Evolutionary conservation across 2,888 invertebrate genomes (phyloP).

Genomic region (Dryadula phaetusa): DNA sequence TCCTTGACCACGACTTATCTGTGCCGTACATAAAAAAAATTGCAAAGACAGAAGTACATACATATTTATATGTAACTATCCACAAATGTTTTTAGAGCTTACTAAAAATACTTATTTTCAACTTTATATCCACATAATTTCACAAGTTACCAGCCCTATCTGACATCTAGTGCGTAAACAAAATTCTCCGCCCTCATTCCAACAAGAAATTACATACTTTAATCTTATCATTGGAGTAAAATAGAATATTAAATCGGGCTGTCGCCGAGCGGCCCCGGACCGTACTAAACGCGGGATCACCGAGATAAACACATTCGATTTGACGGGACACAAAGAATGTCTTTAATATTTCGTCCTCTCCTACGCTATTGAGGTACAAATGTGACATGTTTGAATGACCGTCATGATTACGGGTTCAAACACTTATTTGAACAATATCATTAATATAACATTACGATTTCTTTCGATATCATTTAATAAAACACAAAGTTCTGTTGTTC

Average conservation of each 20-base stretch:
- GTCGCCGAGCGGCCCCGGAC: constrained; percentile 62
- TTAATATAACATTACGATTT: too few relatives aligned
- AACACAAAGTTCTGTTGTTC: too few relatives aligned
- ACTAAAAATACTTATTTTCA: too few relatives aligned
- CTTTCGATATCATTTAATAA: too few relatives aligned
- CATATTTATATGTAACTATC: too few relatives aligned
- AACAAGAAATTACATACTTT: constrained; percentile 84
- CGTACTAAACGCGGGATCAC: constrained; percentile 65
- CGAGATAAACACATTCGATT: constrained; percentile 67
- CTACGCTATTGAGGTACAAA: not conserved
- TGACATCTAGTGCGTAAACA: constrained; percentile 61
- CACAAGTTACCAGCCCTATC: constrained; percentile 60
- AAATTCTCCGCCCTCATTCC: constrained; percentile 67
- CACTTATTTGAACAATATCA: not conserved
- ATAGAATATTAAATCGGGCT: constrained; percentile 82
- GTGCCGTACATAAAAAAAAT: too few relatives aligned
- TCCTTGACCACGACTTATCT: too few relatives aligned
- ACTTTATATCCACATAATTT: not conserved
- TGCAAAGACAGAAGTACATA: too few relatives aligned
- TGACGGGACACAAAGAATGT: constrained; percentile 59
- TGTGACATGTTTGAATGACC: not conserved
- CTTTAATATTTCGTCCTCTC: constrained; percentile 48
- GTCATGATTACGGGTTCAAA: not conserved
- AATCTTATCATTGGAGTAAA: constrained; percentile 81
- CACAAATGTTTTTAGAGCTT: too few relatives aligned